Evolutionary conservation across 2,888 invertebrate genomes (phyloP).

Genomic region (Diplazon laetatorius): DNA sequence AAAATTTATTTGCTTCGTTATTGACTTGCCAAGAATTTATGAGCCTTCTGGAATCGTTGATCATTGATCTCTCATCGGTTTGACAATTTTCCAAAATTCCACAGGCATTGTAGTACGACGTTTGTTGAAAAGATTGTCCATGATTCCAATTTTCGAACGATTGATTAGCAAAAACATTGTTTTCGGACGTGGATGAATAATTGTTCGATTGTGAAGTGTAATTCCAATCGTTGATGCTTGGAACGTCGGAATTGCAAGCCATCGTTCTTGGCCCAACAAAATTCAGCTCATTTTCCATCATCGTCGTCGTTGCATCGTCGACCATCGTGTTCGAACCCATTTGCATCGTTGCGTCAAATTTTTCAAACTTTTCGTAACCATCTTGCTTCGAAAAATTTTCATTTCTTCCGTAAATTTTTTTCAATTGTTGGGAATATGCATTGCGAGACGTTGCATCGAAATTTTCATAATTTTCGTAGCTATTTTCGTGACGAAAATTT

Average conservation of each 20-base stretch:
- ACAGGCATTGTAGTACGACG: neutral
- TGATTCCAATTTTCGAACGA: constrained; percentile 15
- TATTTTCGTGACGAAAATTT: neutral
- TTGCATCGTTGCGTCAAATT: constrained; percentile 11
- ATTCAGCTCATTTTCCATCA: constrained; percentile 1
- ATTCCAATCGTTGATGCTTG: neutral
- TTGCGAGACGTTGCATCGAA: neutral
- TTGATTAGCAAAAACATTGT: constrained; percentile 3
- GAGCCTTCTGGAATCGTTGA: neutral
- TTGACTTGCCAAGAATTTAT: constrained; percentile 22
- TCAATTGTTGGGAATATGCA: neutral
- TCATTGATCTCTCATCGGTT: constrained; percentile 6
- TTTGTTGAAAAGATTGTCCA: neutral
- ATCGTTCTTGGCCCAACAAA: neutral
- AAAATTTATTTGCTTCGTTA: neutral
- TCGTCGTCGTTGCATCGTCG: neutral
- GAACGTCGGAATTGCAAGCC: constrained; percentile 9
- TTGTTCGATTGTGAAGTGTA: neutral
- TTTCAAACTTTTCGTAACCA: neutral
- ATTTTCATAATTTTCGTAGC: constrained; percentile 7
- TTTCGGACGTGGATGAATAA: neutral
- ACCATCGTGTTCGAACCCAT: constrained; percentile 7
- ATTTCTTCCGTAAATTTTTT: neutral
- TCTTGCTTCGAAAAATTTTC: neutral
- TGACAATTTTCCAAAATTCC: neutral